A percentile compares a stretch with the other conserved stretches of the same genome.
Conservation (phyloP, 2,888 invertebrate species). For the Harmothoe impar region DNA sequence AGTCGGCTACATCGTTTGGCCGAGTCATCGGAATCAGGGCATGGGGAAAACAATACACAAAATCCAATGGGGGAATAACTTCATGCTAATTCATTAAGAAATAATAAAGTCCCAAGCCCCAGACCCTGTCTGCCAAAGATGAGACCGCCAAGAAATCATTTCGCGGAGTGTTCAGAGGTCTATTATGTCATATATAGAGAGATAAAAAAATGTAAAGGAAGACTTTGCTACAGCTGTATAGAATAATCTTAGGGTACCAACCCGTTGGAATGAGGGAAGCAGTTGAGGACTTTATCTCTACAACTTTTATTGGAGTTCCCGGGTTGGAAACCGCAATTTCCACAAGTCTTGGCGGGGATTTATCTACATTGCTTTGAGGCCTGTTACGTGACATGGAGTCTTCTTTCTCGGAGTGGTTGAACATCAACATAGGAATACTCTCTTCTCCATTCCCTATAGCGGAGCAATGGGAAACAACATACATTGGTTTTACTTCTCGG, state of each 20-base stretch:
- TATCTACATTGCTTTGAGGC: slow-evolving; percentile 64
- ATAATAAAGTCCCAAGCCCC: neutral
- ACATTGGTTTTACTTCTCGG: slow-evolving; percentile 51
- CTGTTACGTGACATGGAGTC: slow-evolving; percentile 67
- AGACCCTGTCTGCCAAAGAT: neutral
- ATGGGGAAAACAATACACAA: neutral
- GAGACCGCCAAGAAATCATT: neutral
- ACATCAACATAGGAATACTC: slow-evolving; percentile 82
- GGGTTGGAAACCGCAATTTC: slow-evolving; percentile 64
- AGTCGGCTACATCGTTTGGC: neutral
- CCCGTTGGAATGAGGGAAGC: slow-evolving; percentile 64
- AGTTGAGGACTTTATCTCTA: slow-evolving; percentile 64
- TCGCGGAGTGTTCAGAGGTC: neutral
- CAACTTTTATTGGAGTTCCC: slow-evolving; percentile 65
- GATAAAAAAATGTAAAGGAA: slow-evolving; percentile 33
- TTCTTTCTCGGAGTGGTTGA: slow-evolving; percentile 76
- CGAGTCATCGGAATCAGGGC: neutral
- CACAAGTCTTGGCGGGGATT: slow-evolving; percentile 63
- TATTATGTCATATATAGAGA: neutral
- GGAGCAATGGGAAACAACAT: slow-evolving; percentile 60
- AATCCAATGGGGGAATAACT: neutral
- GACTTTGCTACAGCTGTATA: neutral
- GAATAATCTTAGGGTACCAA: slow-evolving; percentile 62
- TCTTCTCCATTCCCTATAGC: slow-evolving; percentile 79
- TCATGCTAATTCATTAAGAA: neutral